Percentiles rank a stretch among this genome's conserved stretches.
These are phyloP conservation scores for Chondrosia reniformis DNA, from an alignment of 37 sponge, comb jelly and placozoan species.

Conservation along the genomic window DNA sequence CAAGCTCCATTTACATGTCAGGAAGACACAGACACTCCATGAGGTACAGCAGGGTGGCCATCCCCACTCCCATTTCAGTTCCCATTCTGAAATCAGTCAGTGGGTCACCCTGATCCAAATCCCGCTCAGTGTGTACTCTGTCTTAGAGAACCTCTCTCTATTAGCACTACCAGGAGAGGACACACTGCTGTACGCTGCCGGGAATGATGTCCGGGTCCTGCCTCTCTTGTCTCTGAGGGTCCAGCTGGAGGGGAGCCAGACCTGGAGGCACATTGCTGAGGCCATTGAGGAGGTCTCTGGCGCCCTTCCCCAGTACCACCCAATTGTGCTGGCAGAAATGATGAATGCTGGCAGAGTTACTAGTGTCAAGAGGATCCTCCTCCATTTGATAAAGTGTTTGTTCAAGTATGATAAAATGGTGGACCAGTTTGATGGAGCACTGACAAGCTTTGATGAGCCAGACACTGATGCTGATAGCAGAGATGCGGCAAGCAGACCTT, in stretches of 20 bases:
- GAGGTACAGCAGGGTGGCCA: neutral
- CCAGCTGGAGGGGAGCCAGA: too few relatives aligned
- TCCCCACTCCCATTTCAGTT: neutral
- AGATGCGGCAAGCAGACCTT: neutral
- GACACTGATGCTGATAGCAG: neutral
- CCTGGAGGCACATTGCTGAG: neutral
- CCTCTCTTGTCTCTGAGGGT: neutral
- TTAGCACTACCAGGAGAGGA: neutral
- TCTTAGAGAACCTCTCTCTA: neutral
- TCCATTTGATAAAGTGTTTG: slow-evolving; percentile 66
- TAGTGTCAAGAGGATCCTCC: slow-evolving; percentile 68
- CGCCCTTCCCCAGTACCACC: slow-evolving; percentile 90
- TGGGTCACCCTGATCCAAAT: neutral
- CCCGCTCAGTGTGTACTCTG: neutral
- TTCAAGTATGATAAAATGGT: neutral
- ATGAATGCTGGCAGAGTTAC: slow-evolving; percentile 74
- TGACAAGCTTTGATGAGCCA: too few relatives aligned
- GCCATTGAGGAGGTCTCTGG: slow-evolving; percentile 6
- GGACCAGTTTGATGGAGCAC: too few relatives aligned
- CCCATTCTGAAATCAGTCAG: neutral
- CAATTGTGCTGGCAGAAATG: slow-evolving; percentile 75
- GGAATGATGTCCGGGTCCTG: neutral
- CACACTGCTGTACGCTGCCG: neutral
- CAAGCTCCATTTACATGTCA: neutral
- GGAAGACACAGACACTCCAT: neutral